Evolutionary conservation across 2,888 invertebrate genomes (phyloP).

Genomic region (Hedya salicella): DNA sequence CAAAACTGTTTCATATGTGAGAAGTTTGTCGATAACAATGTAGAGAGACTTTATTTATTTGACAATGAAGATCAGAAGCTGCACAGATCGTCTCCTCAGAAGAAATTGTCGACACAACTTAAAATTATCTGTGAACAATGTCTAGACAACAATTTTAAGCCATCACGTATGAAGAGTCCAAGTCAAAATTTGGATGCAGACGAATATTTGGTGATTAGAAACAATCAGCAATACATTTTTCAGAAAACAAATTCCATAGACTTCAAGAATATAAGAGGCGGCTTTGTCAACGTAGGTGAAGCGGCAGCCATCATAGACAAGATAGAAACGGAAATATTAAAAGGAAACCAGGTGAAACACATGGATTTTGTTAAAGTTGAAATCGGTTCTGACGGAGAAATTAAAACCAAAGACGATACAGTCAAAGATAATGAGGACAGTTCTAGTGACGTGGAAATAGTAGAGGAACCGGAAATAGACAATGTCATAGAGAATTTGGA

Average conservation of each 20-base stretch:
- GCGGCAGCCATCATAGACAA: slow-evolving; percentile 43
- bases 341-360: slow-evolving; percentile 51
- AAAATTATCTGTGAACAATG: slow-evolving; percentile 76
- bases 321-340: slow-evolving; percentile 46
- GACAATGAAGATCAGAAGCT: slow-evolving; percentile 78
- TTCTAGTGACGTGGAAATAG: slow-evolving; percentile 75
- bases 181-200: slow-evolving; percentile 70
- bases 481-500: slow-evolving; percentile 75
- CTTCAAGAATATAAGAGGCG: slow-evolving; percentile 53
- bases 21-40: slow-evolving; percentile 63
- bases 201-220: slow-evolving; percentile 76
- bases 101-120: slow-evolving; percentile 66
- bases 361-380: slow-evolving; percentile 75
- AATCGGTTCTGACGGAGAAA: slow-evolving; percentile 76
- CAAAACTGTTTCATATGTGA: slow-evolving; percentile 74
- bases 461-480: slow-evolving; percentile 70
- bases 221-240: slow-evolving; percentile 79
- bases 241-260: slow-evolving; percentile 65
- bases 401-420: slow-evolving; percentile 64
- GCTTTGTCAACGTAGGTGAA: slow-evolving; percentile 44
- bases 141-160: slow-evolving; percentile 69
- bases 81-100: slow-evolving; percentile 70
- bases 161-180: slow-evolving; percentile 68
- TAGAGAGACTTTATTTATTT: slow-evolving; percentile 74
- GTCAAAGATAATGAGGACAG: slow-evolving; percentile 61